Conservation (phyloP, 2,797 vertebrate species). For the Megaceryle alcyon region DNA sequence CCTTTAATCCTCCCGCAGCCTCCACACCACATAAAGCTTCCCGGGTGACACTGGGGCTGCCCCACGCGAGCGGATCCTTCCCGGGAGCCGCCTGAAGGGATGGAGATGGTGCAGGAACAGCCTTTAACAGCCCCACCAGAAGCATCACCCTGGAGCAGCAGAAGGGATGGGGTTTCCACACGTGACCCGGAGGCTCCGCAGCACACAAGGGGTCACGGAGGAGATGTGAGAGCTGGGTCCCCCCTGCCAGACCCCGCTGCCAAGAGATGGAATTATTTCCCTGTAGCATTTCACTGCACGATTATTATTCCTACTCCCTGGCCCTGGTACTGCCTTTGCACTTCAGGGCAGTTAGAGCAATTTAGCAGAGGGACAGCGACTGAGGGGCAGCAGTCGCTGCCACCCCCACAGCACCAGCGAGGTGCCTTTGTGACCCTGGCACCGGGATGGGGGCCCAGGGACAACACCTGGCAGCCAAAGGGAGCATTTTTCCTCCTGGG, state of each 20-base stretch:
- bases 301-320: fast-evolving
- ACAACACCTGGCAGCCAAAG: fast-evolving
- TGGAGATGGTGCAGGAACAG: neutral
- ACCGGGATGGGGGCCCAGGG: neutral
- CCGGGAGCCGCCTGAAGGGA: neutral
- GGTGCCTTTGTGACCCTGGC: neutral
- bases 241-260: neutral
- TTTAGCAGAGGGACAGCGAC: fast-evolving
- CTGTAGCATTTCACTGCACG: neutral
- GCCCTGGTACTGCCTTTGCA: fast-evolving
- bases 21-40: fast-evolving
- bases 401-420: neutral
- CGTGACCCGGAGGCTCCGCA: fast-evolving
- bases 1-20: neutral
- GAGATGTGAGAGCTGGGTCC: neutral
- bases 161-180: neutral
- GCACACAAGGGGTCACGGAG: fast-evolving
- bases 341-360: fast-evolving
- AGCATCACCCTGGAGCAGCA: fast-evolving
- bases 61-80: fast-evolving
- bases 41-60: fast-evolving
- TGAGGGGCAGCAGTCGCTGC: fast-evolving
- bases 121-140: fast-evolving
- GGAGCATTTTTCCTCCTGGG: neutral
- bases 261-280: neutral